Evolutionary conservation across 1,140 invertebrate species (phyloP).

Genomic region (Eupristina koningsbergeri): DNA sequence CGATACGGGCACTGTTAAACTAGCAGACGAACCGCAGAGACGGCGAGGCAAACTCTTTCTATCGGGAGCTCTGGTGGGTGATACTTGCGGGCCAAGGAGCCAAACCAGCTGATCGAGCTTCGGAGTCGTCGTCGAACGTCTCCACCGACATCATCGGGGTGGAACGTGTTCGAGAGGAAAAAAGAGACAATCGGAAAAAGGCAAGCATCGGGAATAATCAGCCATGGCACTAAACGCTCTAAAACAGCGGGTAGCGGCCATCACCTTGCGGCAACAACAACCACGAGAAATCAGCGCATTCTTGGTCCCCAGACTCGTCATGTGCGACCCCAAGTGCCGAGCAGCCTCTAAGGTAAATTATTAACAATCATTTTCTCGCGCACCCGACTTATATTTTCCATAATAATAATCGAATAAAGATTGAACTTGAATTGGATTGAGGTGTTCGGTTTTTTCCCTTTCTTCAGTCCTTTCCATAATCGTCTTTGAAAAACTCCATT

Average conservation of each 20-base stretch:
- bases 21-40: not conserved
- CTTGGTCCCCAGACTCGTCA: slow-evolving; percentile 20
- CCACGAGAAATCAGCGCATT: slow-evolving; percentile 11
- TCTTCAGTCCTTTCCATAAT: not conserved
- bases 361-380: too few relatives aligned
- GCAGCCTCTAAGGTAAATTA: slow-evolving; percentile 20
- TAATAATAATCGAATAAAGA: not conserved
- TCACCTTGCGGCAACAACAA: not conserved
- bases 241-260: not conserved
- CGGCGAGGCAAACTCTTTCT: too few relatives aligned
- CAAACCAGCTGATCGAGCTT: slow-evolving; percentile 21
- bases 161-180: not conserved
- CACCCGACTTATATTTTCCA: not conserved
- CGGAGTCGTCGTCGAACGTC: not conserved
- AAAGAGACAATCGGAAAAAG: slow-evolving; percentile 5
- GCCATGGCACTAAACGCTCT: slow-evolving; percentile 34
- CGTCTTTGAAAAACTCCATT: not conserved
- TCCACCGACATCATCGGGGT: not conserved
- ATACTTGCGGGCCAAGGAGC: not conserved
- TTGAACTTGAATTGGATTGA: not conserved
- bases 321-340: slow-evolving; percentile 36
- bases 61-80: not conserved
- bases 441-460: too few relatives aligned
- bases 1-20: not conserved
- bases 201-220: not conserved